Percentiles rank a stretch among this genome's conserved stretches.
These are phyloP conservation scores for Campoletis raptor DNA, from an alignment of 2,888 invertebrate genomes.

Conservation along the genomic window DNA sequence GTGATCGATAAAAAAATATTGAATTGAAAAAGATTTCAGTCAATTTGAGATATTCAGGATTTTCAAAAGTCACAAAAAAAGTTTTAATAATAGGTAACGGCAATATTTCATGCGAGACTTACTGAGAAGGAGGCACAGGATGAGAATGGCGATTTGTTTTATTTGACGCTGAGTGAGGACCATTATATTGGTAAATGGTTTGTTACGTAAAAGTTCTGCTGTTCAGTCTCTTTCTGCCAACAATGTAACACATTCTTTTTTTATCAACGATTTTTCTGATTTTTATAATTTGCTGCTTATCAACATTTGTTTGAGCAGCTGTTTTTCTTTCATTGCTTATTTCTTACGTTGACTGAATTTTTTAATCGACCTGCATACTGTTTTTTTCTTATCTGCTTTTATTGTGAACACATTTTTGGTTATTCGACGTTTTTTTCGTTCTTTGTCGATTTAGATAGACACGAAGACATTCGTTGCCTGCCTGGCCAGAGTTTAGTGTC, in stretches of 20 bases:
- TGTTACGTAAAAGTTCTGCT: conserved; percentile 1
- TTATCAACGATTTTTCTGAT: not conserved
- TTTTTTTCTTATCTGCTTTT: not conserved
- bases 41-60: too few relatives aligned
- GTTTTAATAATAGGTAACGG: too few relatives aligned
- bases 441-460: not conserved
- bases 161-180: conserved; percentile 81
- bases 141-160: conserved; percentile 81
- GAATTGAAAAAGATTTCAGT: too few relatives aligned
- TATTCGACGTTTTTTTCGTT: not conserved
- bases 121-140: conserved; percentile 81
- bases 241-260: not conserved
- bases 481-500: not conserved
- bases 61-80: too few relatives aligned
- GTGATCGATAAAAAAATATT: too few relatives aligned
- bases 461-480: not conserved
- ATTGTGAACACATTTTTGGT: not conserved
- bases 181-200: conserved; percentile 72
- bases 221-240: not conserved
- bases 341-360: not conserved
- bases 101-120: conserved; percentile 65
- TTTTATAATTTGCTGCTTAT: too few relatives aligned
- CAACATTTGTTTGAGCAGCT: not conserved
- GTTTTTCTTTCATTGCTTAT: not conserved
- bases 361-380: not conserved